Evolutionary conservation across 2,888 invertebrate species (phyloP).

Genomic region (Latheticus oryzae): DNA sequence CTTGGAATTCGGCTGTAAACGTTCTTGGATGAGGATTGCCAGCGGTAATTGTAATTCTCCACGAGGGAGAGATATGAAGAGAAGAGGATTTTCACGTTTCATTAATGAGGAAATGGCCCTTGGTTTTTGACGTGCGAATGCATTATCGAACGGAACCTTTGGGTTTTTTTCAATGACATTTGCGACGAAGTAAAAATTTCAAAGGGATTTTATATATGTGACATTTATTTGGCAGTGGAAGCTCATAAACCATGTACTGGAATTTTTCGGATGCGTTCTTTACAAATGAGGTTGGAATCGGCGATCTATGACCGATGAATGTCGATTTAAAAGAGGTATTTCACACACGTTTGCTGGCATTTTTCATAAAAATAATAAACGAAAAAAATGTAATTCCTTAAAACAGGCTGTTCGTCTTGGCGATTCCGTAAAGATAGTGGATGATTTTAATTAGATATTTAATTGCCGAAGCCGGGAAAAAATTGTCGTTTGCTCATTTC

Average conservation of each 20-base stretch:
- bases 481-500: constrained; percentile 58
- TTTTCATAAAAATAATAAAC: no score
- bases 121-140: constrained; percentile 2
- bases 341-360: no score
- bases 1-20: constrained; percentile 34
- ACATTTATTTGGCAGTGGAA: constrained; percentile 44
- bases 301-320: constrained; percentile 42
- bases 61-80: constrained; percentile 5
- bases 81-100: constrained; percentile 46
- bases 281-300: constrained; percentile 23
- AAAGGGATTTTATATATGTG: constrained; percentile 42
- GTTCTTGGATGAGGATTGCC: constrained; percentile 32
- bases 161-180: constrained; percentile 50
- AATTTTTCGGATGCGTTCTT: constrained; percentile 27
- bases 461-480: constrained; percentile 58
- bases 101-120: constrained; percentile 52
- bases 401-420: constrained; percentile 35
- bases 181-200: constrained; percentile 45
- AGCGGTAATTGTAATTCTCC: constrained; percentile 24
- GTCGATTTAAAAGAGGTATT: no score
- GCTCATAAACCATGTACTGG: constrained; percentile 31
- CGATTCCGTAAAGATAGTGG: constrained; percentile 53
- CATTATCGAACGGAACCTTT: constrained; percentile 50
- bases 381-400: constrained; percentile 34
- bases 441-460: constrained; percentile 62